Conservation (phyloP, 2,113 vertebrate genomes). For the Ceratotherium simum region DNA sequence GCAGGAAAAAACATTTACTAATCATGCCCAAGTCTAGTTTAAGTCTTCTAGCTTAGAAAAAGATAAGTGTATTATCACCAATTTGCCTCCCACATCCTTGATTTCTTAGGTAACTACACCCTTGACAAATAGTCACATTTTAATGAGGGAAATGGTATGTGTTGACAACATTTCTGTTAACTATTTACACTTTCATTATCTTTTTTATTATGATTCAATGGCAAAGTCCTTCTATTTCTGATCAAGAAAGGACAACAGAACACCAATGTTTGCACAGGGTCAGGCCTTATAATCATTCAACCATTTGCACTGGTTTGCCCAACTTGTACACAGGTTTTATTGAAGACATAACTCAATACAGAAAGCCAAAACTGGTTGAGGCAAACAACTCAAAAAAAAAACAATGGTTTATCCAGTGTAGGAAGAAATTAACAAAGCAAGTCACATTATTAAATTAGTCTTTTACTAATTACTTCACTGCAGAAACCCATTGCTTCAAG, state of each 20-base stretch:
- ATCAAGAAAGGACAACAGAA: constrained; percentile 43
- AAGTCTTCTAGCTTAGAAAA: constrained; percentile 44
- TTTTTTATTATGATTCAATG: constrained; percentile 53
- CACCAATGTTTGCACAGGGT: background rate
- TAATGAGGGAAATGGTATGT: constrained; percentile 25
- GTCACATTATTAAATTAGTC: constrained; percentile 52
- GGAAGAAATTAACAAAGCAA: constrained; percentile 38
- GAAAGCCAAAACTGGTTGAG: background rate
- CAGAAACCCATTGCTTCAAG: constrained; percentile 39
- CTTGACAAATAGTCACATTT: constrained; percentile 56
- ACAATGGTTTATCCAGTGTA: constrained; percentile 1
- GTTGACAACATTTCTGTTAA: constrained; percentile 47
- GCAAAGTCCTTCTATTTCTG: constrained; percentile 51
- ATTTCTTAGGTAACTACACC: background rate
- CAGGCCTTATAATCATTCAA: constrained; percentile 28
- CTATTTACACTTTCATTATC: constrained; percentile 38
- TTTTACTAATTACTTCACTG: constrained; percentile 36
- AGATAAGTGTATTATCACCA: background rate
- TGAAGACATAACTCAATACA: background rate
- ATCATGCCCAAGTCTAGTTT: constrained; percentile 17
- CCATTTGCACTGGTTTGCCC: background rate
- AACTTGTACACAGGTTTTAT: constrained; percentile 1
- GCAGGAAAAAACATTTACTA: constrained; percentile 52
- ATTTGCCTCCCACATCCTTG: constrained; percentile 15
- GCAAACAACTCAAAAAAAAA: constrained; percentile 19